Base-by-base conservation (phyloP, 1,140 invertebrate genomes). In the Popillia japonica region DNA sequence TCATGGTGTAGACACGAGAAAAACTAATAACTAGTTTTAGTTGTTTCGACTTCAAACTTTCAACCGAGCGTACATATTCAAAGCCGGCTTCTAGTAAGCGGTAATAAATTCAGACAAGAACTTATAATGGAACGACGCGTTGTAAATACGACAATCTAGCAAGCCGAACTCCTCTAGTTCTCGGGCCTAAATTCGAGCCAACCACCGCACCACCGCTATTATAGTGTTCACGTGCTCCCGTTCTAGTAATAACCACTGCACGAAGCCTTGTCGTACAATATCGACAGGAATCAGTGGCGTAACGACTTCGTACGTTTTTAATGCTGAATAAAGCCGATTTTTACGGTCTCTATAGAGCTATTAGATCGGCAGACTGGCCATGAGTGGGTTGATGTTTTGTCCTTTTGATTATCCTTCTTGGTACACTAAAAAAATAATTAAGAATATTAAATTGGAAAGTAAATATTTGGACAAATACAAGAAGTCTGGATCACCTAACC, bases 11-110 rank as follows among this genome's bases (percentile, higher is more conserved):
- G 48, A 55, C 6, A 55, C 48, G 48, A 6, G 48, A 55, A 55
- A 55, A 55, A 55, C 48, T 55, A 55, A 55, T n/a, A 17, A 55
- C 48, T 55, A 55, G 48, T n/a, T 55, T n/a, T 55, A 55, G 48
- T n/a, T n/a, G 48, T 55, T 55, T 55, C 48, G 17, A 55, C 48
- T 55, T 55, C 48, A 55, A 55, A 55, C 48, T 55, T 55, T 55
- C 14, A n/a, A 17, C 48, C 17, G 48, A 17, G 48, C 14, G 48
- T 55, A n/a, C 17, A 55, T 55, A 55, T 55, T 55, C 17, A 55
- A 55, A 55, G 17, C 14, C n/a, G n/a, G 17, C 11, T n/a, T 1
- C 48, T 17, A 27, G 10, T 68, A 6, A 20, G 22, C 61, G 27
- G 27, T 68, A 68, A 68, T 68, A 68, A 68, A 68, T 68, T 68